Conservation (phyloP, 1,140 invertebrate genomes). For the Eulimnadia texana region DNA sequence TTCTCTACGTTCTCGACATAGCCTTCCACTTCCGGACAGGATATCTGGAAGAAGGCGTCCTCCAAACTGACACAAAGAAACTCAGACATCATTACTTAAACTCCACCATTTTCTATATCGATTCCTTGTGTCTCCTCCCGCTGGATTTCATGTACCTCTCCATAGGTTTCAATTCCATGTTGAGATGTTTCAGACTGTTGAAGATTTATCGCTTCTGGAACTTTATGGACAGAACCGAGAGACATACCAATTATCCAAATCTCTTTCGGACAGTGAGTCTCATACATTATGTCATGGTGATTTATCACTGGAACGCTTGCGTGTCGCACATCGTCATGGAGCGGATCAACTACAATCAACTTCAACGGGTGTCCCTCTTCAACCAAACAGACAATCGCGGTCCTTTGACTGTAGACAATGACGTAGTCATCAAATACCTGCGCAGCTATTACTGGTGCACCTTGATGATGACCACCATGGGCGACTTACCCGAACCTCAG, state of each 20-base stretch:
- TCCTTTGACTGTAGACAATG: slow-evolving; percentile 44
- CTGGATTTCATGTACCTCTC: slow-evolving; percentile 96
- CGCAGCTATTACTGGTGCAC: slow-evolving; percentile 98
- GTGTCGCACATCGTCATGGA: slow-evolving; percentile 90
- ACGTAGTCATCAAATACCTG: slow-evolving; percentile 85
- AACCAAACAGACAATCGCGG: slow-evolving; percentile 34
- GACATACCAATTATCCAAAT: slow-evolving; percentile 98
- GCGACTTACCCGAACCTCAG: slow-evolving; percentile 47
- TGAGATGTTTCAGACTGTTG: slow-evolving; percentile 89
- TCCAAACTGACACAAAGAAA: slow-evolving; percentile 88
- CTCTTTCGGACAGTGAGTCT: slow-evolving; percentile 82
- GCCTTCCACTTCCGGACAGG: slow-evolving; percentile 94
- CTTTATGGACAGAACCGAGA: slow-evolving; percentile 93
- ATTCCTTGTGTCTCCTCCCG: slow-evolving; percentile 91
- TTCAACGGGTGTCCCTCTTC: slow-evolving; percentile 5
- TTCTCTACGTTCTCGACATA: slow-evolving; percentile 90
- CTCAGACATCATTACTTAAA: slow-evolving; percentile 95
- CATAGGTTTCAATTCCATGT: slow-evolving; percentile 93
- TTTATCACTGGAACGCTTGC: slow-evolving; percentile 99
- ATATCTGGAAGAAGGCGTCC: slow-evolving; percentile 86
- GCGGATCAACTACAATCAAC: slow-evolving; percentile 51
- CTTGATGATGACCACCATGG: slow-evolving; percentile 80
- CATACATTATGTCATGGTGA: slow-evolving; percentile 91
- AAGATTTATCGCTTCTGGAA: slow-evolving; percentile 98
- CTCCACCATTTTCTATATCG: slow-evolving; percentile 96